These are phyloP conservation scores for Polypedilum pembai DNA, from an alignment of 1,140 invertebrate species.

Conservation along the genomic window DNA sequence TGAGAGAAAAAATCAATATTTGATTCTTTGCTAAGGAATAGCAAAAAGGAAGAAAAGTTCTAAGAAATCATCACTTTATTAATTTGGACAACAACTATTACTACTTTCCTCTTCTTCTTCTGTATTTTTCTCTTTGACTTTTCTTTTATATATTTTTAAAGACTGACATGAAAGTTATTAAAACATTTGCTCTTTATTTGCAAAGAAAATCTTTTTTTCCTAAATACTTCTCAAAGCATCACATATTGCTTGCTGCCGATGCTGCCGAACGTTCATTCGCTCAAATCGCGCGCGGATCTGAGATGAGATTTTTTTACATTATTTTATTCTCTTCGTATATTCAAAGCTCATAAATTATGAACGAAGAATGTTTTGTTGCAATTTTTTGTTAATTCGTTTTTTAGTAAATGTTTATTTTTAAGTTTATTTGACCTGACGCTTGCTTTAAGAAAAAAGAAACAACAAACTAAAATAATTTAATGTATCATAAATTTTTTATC, in stretches of 20 bases:
- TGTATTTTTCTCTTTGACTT: neutral
- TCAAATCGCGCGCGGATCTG: neutral
- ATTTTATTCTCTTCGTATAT: neutral
- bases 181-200: neutral
- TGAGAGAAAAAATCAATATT: neutral
- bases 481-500: no score
- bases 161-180: neutral
- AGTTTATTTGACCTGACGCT: neutral
- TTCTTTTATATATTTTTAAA: neutral
- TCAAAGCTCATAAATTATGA: neutral
- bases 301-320: conserved; percentile 2
- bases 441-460: no score
- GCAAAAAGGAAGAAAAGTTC: neutral
- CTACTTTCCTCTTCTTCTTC: no score
- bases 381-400: conserved; percentile 19
- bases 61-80: no score
- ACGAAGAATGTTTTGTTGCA: conserved; percentile 5
- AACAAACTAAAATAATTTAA: no score
- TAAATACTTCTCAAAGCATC: neutral
- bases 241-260: no score
- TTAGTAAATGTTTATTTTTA: neutral
- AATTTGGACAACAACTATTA: no score
- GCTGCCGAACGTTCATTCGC: neutral
- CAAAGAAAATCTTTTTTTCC: neutral
- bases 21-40: neutral